Evolutionary conservation across 1,140 invertebrate genomes (phyloP).

Genomic region (Drosophila funebris): DNA sequence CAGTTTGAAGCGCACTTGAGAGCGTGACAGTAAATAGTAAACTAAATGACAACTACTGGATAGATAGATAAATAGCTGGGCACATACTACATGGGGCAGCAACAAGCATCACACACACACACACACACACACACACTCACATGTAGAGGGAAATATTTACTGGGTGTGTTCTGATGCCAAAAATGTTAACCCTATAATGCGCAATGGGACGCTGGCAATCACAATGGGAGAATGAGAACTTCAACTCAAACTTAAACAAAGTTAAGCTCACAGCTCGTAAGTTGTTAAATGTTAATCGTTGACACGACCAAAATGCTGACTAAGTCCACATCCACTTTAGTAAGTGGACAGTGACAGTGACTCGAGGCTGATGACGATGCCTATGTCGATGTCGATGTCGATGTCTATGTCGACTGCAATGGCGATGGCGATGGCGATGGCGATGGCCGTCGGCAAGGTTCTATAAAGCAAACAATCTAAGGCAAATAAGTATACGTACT

Average conservation of each 20-base stretch:
- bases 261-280: slow-evolving; percentile 40
- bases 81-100: slow-evolving; percentile 50
- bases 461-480: slow-evolving; percentile 43
- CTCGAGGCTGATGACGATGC: slow-evolving; percentile 1
- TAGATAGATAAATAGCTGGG: slow-evolving; percentile 70
- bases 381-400: neutral
- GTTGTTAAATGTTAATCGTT: slow-evolving; percentile 79
- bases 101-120: too few relatives aligned
- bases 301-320: slow-evolving; percentile 75
- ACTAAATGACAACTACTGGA: slow-evolving; percentile 79
- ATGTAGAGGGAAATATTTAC: slow-evolving; percentile 27
- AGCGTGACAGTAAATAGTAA: slow-evolving; percentile 81
- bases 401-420: neutral
- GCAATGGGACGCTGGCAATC: slow-evolving; percentile 19
- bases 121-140: slow-evolving; percentile 22
- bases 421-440: neutral
- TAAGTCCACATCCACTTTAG: slow-evolving; percentile 34
- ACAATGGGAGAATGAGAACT: slow-evolving; percentile 11
- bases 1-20: slow-evolving; percentile 69
- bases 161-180: slow-evolving; percentile 77
- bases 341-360: slow-evolving; percentile 24
- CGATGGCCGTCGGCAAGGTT: slow-evolving; percentile 40
- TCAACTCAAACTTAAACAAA: neutral
- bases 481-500: slow-evolving; percentile 32
- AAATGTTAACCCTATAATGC: slow-evolving; percentile 71